These are phyloP conservation scores for Reticulitermes speratus DNA, from an alignment of 1,140 invertebrate genomes.

Conservation along the genomic window DNA sequence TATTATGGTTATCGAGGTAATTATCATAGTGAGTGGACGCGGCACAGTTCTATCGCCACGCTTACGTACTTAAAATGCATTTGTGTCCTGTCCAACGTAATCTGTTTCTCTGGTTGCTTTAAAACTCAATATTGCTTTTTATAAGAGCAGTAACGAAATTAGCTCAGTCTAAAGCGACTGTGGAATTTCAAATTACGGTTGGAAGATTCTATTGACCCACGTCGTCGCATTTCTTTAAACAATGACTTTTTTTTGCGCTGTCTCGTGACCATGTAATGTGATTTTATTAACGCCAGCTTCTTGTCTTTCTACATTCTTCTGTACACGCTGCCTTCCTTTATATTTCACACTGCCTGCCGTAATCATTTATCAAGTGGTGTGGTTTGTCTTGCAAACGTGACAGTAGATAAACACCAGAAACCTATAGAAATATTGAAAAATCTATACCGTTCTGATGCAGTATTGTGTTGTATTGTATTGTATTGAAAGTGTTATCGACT, in stretches of 20 bases:
- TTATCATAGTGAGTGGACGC: too few species aligned
- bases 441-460: too few species aligned
- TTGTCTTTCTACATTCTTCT: not conserved
- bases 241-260: not conserved
- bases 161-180: not conserved
- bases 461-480: too few species aligned
- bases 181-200: not conserved
- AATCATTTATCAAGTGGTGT: not conserved
- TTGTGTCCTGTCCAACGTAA: too few species aligned
- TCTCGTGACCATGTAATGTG: not conserved
- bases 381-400: not conserved
- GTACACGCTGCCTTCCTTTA: not conserved
- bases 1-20: too few species aligned
- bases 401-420: not conserved
- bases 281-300: not conserved
- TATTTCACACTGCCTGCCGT: not conserved
- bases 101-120: too few species aligned
- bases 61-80: too few species aligned
- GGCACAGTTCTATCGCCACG: too few species aligned
- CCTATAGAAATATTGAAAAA: not conserved
- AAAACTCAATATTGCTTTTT: too few species aligned
- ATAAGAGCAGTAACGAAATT: not conserved
- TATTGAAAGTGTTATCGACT: too few species aligned
- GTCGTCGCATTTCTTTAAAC: not conserved
- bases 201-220: not conserved